These are phyloP conservation scores for Loris lydekkerianus DNA, from an alignment of 2,797 vertebrate genomes.

Conservation along the genomic window DNA sequence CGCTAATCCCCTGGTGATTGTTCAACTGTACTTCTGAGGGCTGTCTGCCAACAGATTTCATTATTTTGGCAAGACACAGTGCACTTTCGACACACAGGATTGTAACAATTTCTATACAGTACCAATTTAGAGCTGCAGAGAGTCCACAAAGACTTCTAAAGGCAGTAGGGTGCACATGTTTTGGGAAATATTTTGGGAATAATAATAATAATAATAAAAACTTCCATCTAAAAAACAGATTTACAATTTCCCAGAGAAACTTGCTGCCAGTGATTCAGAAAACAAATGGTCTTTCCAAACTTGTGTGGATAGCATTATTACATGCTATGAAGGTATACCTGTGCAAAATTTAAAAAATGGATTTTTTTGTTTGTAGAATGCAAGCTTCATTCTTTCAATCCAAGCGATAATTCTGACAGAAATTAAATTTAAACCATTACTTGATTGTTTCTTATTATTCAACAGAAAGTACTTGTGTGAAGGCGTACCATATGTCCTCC, in stretches of 20 bases:
- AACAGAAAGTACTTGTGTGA: not conserved
- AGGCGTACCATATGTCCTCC: not conserved
- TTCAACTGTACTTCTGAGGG: not conserved
- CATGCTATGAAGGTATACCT: not conserved
- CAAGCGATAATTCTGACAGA: not conserved
- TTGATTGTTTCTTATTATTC: not conserved
- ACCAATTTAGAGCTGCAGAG: constrained; percentile 51
- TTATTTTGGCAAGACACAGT: constrained; percentile 35
- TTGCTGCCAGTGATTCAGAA: not conserved
- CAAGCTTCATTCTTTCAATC: not conserved
- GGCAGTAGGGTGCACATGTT: not conserved
- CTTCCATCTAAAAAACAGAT: constrained; percentile 12
- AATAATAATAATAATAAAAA: not conserved
- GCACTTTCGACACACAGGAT: not conserved
- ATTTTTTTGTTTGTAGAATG: not conserved
- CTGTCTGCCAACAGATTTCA: not conserved
- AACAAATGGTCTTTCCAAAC: not conserved
- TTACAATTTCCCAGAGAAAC: not conserved
- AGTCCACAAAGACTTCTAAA: not conserved
- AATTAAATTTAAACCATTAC: not conserved
- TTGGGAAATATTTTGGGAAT: not conserved
- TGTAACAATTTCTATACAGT: constrained; percentile 38
- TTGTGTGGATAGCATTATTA: not conserved
- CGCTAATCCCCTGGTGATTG: not conserved
- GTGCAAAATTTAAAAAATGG: not conserved